Conservation (phyloP, 2,888 invertebrate species). For the Conomelus anceps region DNA sequence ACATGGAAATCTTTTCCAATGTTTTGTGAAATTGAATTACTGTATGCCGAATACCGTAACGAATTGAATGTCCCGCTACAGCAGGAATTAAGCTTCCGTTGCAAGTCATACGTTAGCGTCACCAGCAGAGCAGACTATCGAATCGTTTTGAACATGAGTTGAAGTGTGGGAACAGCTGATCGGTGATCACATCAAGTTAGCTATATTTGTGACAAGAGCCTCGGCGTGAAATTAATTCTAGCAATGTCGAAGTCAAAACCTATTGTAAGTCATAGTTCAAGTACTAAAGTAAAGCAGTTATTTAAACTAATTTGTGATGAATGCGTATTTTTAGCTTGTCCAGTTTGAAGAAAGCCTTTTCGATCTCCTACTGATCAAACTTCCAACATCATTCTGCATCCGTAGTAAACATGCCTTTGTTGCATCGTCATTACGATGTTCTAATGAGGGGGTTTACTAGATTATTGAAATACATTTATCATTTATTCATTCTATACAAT, state of each 20-base stretch:
- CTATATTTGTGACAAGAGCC: slow-evolving; percentile 27
- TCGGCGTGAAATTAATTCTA: slow-evolving; percentile 28
- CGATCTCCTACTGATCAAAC: not conserved
- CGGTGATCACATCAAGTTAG: slow-evolving; percentile 20
- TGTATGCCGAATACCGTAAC: not conserved
- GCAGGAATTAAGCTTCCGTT: not conserved
- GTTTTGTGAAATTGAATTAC: not conserved
- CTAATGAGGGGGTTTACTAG: not conserved
- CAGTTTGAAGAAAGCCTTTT: not conserved
- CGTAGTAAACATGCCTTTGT: slow-evolving; percentile 32
- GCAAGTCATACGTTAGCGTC: not conserved
- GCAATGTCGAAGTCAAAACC: slow-evolving; percentile 32
- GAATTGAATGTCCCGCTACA: not conserved
- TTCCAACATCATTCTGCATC: slow-evolving; percentile 24
- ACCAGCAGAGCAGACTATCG: not conserved
- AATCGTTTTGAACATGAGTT: not conserved
- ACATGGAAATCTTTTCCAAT: too few relatives aligned
- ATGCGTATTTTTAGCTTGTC: not conserved
- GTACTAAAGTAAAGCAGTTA: not conserved
- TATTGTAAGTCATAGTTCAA: slow-evolving; percentile 30
- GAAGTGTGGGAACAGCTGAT: slow-evolving; percentile 28
- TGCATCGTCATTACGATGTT: slow-evolving; percentile 31
- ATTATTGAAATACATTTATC: not conserved
- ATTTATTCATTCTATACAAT: not conserved
- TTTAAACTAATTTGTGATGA: not conserved